Base-by-base conservation (phyloP, 2,113 vertebrate genomes). In the Cranoglanis bouderius region DNA sequence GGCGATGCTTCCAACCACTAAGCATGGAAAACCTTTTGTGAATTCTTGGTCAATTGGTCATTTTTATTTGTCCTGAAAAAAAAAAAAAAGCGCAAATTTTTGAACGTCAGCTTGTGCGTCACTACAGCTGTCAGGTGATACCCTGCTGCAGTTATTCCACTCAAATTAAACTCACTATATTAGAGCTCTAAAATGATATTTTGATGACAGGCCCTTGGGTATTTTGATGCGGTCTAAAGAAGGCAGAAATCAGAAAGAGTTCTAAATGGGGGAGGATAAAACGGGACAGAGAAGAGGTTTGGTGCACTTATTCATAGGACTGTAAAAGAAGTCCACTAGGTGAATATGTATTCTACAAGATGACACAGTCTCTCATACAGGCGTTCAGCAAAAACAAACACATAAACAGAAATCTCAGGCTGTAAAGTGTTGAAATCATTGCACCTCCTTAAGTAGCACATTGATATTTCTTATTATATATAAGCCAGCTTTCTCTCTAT, bases 381-480 rank as follows among this genome's bases (percentile, higher is more conserved):
- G 32, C 4, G 3, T 40, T 86, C 70, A 87, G 46, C 53, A 81
- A 70, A 78, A 78, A 86, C 88, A 87, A 82, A 85, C 63, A 82
- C 38, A 84, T 14, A 35, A 21, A 19, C 78, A 82, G 9, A 57
- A 78, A 74, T 59, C 14, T 83, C 53, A 83, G 55, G 72, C 72
- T 43, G 19, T 26, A 75, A 43, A 43, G 38, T 26, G 24, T 38
- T 13, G 40, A 46, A 38, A 72, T 40, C 12, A 21, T 40, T 21
- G 70, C 35, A 21, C 18, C 43, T 78, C 57, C 83, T 82, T 61
- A 85, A 85, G 75, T 63, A 78, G n/a, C 63, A 85, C 74, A 70
- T 89, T 82, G 43, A 63, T 89, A 84, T 90, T 87, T 85, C 35
- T 12, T 13, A 9, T 18, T 90, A 4, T 77, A 75, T 29, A 77